These are phyloP conservation scores for cattle (Bos taurus) DNA, from an alignment of 2,113 vertebrate genomes.

Conservation along the genomic window ARS-UCD2.0 NC_037357.1:85345501-85346000, in stretches of 20 bases:
- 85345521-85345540: background rate
- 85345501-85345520: background rate
- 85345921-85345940: background rate
- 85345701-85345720: background rate
- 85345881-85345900: background rate
- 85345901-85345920: conserved; percentile 14
- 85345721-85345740: conserved; percentile 18
- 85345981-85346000: background rate
- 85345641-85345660: background rate
- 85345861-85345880: background rate
- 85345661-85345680: background rate
- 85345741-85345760: conserved; percentile 4
- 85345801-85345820: conserved; percentile 5
- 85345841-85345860: background rate
- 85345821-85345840: background rate
- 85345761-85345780: conserved; percentile 16
- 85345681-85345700: conserved; percentile 32
- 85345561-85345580: background rate
- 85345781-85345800: conserved; percentile 16
- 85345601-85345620: background rate
- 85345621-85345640: background rate
- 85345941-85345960: background rate
- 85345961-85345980: background rate
- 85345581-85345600: background rate
- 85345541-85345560: background rate